Percentiles rank a stretch among this genome's conserved stretches.
Evolutionary conservation across 2,797 vertebrate genomes (phyloP).

Genomic region (Neomorphus geoffroyi): DNA sequence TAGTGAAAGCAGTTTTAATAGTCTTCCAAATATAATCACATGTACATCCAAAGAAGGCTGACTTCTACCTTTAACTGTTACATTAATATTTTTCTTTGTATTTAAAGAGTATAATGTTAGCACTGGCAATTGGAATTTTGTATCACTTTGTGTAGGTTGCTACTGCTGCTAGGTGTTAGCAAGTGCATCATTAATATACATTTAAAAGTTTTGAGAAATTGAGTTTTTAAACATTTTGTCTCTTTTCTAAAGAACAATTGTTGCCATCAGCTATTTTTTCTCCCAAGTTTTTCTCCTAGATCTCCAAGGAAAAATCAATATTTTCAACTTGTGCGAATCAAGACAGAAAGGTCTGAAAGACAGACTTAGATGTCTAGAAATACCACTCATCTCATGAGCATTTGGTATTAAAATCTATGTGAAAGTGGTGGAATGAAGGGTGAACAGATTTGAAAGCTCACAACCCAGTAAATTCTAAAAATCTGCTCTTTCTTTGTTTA

Average conservation of each 20-base stretch:
- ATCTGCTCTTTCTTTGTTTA: constrained; percentile 66
- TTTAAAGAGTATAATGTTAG: background rate
- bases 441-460: constrained; percentile 61
- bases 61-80: background rate
- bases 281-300: background rate
- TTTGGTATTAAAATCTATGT: constrained; percentile 11
- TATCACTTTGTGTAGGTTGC: constrained; percentile 48
- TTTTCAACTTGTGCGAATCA: constrained; percentile 5
- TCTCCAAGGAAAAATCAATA: constrained; percentile 14
- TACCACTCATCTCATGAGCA: background rate
- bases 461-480: constrained; percentile 51
- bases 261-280: constrained; percentile 47
- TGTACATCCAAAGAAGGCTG: background rate
- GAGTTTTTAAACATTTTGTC: constrained; percentile 34
- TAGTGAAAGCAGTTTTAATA: background rate
- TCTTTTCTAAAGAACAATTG: constrained; percentile 22
- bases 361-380: constrained; percentile 43
- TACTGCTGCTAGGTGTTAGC: constrained; percentile 41
- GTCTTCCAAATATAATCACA: background rate
- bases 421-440: background rate
- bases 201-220: constrained; percentile 8
- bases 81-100: background rate
- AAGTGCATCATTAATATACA: constrained; percentile 16
- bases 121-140: constrained; percentile 26
- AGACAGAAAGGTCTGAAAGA: constrained; percentile 27